Percentiles rank a stretch among this genome's conserved stretches.
phyloP scores from a whole-genome alignment of 2,797 vertebrate species.

The Coendou prehensilis region DNA sequence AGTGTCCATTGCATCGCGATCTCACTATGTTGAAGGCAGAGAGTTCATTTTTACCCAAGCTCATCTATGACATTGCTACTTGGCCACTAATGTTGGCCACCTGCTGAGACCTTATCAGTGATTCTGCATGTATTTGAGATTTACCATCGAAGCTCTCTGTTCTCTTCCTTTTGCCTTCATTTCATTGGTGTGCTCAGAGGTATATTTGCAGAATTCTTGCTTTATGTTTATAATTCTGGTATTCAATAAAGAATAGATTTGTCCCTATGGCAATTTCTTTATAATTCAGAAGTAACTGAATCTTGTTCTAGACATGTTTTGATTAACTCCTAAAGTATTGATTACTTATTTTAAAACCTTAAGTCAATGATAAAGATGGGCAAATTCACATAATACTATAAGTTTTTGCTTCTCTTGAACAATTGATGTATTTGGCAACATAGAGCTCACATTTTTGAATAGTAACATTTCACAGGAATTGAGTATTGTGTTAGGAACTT shows the following conservation, averaged over 20 bases:
- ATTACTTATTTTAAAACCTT: background rate
- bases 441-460: background rate
- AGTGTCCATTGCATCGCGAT: background rate
- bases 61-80: background rate
- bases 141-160: background rate
- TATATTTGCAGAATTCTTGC: background rate
- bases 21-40: background rate
- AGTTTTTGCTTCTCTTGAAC: background rate
- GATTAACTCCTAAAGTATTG: background rate
- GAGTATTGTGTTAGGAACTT: background rate
- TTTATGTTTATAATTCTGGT: background rate
- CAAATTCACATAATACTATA: background rate
- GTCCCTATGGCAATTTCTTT: background rate
- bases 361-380: background rate
- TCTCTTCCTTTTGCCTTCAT: background rate
- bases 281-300: background rate
- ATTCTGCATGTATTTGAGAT: background rate
- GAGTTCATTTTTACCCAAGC: background rate
- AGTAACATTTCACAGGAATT: background rate
- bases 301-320: background rate
- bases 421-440: background rate
- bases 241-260: background rate
- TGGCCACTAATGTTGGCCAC: background rate
- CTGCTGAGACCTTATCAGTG: background rate
- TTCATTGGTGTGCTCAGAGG: background rate